Percentiles rank a stretch among this genome's conserved stretches.
These are phyloP conservation scores for Synanceia verrucosa DNA, from an alignment of 2,797 vertebrate genomes.

Conservation along the genomic window DNA sequence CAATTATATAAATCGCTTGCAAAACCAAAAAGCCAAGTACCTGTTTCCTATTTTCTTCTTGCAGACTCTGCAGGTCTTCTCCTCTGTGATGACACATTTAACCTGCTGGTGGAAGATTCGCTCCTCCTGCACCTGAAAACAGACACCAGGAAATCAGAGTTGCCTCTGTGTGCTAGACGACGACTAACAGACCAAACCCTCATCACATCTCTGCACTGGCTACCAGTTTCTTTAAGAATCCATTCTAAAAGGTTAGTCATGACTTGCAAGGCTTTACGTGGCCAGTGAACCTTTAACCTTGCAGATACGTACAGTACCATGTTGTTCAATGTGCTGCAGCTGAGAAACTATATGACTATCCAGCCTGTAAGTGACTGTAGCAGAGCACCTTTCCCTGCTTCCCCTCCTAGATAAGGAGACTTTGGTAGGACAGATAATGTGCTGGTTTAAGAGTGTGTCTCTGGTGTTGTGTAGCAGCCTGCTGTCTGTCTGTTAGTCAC, in stretches of 20 bases:
- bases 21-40: conserved; percentile 65
- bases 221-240: neutral
- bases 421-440: neutral
- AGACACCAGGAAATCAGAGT: neutral
- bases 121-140: conserved; percentile 94
- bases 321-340: neutral
- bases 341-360: neutral
- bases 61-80: conserved; percentile 97
- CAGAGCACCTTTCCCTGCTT: neutral
- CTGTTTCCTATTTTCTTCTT: conserved; percentile 99
- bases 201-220: neutral
- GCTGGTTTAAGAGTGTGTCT: neutral
- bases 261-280: neutral
- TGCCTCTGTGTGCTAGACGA: neutral
- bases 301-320: no score
- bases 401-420: neutral
- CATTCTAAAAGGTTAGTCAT: no score
- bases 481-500: neutral
- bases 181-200: no score
- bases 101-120: conserved; percentile 97
- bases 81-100: conserved; percentile 97
- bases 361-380: neutral
- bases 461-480: neutral
- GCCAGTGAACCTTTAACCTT: neutral
- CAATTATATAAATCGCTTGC: neutral